phyloP scores from a whole-genome alignment of 2,888 invertebrate species.

The Cremastobaeus sp. region DNA sequence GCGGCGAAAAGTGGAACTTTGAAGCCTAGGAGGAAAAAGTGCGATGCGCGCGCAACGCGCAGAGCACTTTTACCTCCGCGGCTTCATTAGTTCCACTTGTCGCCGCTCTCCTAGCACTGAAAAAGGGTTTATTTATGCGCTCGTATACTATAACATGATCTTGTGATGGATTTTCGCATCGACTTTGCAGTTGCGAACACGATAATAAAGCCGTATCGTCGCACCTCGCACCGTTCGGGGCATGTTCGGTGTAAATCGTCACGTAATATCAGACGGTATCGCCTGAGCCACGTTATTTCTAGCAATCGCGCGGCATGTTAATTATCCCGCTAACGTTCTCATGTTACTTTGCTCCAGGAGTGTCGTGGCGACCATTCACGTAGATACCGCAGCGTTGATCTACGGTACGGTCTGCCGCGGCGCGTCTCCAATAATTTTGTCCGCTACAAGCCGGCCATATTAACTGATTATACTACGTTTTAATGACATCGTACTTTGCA shows the following conservation, averaged over 20 bases:
- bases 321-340: constrained; percentile 61
- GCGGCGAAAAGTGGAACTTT: no score
- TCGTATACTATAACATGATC: no score
- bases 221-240: constrained; percentile 54
- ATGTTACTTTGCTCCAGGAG: constrained; percentile 57
- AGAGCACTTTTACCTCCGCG: no score
- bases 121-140: no score
- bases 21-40: no score
- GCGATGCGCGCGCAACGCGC: no score
- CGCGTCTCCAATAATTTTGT: constrained; percentile 60
- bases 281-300: constrained; percentile 61
- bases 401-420: constrained; percentile 44
- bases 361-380: constrained; percentile 44
- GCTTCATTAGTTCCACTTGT: no score
- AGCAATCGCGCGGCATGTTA: constrained; percentile 64
- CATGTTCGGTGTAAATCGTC: constrained; percentile 65
- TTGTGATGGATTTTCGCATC: no score
- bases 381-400: constrained; percentile 58
- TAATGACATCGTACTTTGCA: constrained; percentile 59
- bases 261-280: constrained; percentile 65
- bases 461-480: constrained; percentile 58
- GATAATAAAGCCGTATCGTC: no score
- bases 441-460: constrained; percentile 55
- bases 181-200: no score
- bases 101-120: no score